phyloP scores from a whole-genome alignment of 1,140 invertebrate genomes.

The Eumaeus atala region DNA sequence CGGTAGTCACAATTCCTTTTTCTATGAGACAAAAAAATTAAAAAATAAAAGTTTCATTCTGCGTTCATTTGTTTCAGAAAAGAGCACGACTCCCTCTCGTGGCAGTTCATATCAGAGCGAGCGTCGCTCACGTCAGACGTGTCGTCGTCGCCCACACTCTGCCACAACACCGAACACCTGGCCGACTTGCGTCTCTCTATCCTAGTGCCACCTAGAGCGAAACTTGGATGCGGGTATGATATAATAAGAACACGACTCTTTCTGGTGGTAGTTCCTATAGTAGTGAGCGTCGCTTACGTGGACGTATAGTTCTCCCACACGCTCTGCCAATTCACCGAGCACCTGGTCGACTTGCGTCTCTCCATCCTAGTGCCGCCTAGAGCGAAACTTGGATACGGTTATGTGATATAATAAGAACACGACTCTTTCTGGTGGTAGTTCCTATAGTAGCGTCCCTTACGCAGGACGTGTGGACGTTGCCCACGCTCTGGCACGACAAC shows the following conservation, averaged over 20 bases:
- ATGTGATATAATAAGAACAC: constrained; percentile 10
- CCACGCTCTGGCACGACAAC: too few relatives aligned
- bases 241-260: too few relatives aligned
- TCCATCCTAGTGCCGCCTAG: constrained; percentile 79
- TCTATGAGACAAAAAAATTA: too few relatives aligned
- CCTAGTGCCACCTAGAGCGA: constrained; percentile 79
- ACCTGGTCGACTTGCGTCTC: constrained; percentile 74
- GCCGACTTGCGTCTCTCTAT: constrained; percentile 78
- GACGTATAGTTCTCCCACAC: too few relatives aligned
- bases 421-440: too few relatives aligned
- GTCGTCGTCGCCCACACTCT: constrained; percentile 63
- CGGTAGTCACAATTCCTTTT: too few relatives aligned
- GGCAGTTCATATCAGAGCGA: constrained; percentile 82
- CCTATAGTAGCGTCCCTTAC: too few relatives aligned
- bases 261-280: too few relatives aligned
- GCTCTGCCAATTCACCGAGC: too few relatives aligned
- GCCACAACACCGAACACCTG: constrained; percentile 51
- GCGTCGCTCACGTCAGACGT: constrained; percentile 56
- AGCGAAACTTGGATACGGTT: constrained; percentile 81
- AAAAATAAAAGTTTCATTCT: too few relatives aligned
- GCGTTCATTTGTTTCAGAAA: constrained; percentile 40
- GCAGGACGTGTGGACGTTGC: too few relatives aligned
- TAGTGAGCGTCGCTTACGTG: too few relatives aligned
- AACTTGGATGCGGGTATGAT: constrained; percentile 79
- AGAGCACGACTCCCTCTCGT: constrained; percentile 82